Base-by-base conservation (phyloP, 2,797 vertebrate species). In the Scleropages formosus region DNA sequence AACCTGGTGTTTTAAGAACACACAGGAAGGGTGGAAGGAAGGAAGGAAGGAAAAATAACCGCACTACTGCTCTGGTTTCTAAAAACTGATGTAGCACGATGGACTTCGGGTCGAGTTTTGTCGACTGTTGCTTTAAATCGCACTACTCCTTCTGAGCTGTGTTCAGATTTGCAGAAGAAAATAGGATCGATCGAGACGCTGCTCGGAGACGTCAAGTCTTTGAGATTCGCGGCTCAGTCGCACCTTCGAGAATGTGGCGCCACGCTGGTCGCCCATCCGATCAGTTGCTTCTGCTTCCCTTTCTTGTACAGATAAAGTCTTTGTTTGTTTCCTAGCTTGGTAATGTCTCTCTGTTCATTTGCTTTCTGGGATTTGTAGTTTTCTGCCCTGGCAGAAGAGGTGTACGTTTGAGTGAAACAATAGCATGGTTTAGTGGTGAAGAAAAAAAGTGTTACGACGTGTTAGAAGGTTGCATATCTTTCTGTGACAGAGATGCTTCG, bases 291-390 rank as follows among this genome's bases (percentile, higher is more conserved):
- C 89, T 91, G 90, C 88, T 90, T 39, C 92, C 88, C 80, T 89
- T 87, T 93, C 87, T 91, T 81, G 90, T 92, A 89, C 84, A 90
- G 89, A 90, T 92, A 89, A 90, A 88, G 90, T 88, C 90, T 93
- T 89, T n/a, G 89, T 90, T 80, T 81, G 78, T 76, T 84, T 82
- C 92, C 88, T 92, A 79, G 89, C 90, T 92, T 92, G 89, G 89
- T 92, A 88, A 91, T 90, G 80, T 90, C 85, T 82, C 84, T 87
- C 90, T n/a, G n/a, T 88, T 85, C 76, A 83, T 87, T 64, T n/a
- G 24, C 24, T 70, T 22, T 70, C 85, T 80, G 83, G 89, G 88
- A 85, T 87, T 85, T 90, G 86, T 89, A 81, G 88, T 88, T 88
- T 82, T 87, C 91, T 92, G 89, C 89, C 39, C 84, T 85, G 80